Conservation (phyloP, 2,888 invertebrate genomes). For the Macrophya alboannulata region DNA sequence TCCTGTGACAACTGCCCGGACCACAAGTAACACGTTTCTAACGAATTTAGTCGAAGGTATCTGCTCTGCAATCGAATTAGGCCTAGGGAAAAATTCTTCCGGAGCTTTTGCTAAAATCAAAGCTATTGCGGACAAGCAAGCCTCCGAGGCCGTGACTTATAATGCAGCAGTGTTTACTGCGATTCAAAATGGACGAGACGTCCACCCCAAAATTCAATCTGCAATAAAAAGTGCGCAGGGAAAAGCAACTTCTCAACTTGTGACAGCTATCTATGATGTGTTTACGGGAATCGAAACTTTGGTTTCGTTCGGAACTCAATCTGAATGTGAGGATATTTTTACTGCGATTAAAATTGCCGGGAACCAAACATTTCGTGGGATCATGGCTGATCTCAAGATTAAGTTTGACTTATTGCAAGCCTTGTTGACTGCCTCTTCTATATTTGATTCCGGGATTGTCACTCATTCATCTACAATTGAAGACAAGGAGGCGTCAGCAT, state of each 20-base stretch:
- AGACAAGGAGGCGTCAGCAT: not conserved
- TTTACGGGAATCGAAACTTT: not conserved
- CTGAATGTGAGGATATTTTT: not conserved
- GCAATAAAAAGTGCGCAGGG: not conserved
- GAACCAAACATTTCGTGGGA: not conserved
- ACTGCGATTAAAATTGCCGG: not conserved
- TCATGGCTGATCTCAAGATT: not conserved
- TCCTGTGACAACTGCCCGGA: not conserved
- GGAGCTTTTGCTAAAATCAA: not conserved
- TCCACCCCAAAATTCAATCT: not conserved
- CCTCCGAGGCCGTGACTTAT: not conserved
- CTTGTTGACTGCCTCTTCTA: not conserved
- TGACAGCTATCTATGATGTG: not conserved
- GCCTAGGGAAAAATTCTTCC: not conserved
- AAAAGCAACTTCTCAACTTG: not conserved
- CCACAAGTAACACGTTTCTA: not conserved
- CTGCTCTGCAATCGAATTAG: not conserved
- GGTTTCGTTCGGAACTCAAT: not conserved
- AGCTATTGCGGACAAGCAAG: not conserved
- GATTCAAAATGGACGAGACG: not conserved
- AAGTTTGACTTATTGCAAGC: not conserved
- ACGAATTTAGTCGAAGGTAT: not conserved
- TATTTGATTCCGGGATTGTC: not conserved
- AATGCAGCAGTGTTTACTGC: not conserved
- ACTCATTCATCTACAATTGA: not conserved